phyloP scores from a whole-genome alignment of 1,140 invertebrate genomes.

The Babylonia areolata region DNA sequence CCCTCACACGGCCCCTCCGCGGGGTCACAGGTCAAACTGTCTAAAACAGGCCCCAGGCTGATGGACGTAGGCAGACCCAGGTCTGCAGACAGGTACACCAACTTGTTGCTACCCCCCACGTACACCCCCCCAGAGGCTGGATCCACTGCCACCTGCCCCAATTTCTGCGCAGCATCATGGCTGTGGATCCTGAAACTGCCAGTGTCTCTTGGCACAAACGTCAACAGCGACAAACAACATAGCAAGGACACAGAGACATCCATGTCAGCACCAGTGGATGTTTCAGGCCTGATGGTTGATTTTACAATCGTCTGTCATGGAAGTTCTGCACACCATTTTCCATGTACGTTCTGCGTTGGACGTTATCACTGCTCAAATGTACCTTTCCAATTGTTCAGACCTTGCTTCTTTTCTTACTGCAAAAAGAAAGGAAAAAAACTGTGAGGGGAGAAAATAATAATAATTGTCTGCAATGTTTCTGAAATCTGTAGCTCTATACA shows the following conservation, averaged over 20 bases:
- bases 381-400: not conserved
- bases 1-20: slow-evolving; percentile 14
- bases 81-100: slow-evolving; percentile 45
- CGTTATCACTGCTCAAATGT: not conserved
- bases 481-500: no score
- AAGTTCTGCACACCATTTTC: no score
- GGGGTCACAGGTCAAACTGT: slow-evolving; percentile 45
- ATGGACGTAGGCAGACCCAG: slow-evolving; percentile 21
- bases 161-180: not conserved
- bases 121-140: slow-evolving; percentile 34
- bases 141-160: not conserved
- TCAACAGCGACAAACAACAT: not conserved
- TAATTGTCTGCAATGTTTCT: no score
- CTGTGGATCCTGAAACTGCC: not conserved
- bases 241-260: no score
- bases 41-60: slow-evolving; percentile 35
- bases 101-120: slow-evolving; percentile 49
- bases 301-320: no score
- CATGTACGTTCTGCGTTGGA: no score
- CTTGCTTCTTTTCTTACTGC: not conserved
- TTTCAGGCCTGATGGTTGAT: no score
- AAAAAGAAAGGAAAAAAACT: not conserved
- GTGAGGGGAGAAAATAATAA: no score
- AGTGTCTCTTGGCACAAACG: no score
- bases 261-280: not conserved